Percentiles rank a stretch among this genome's conserved stretches.
Conservation (phyloP, 2,888 invertebrate species). For the Argyresthia albistria region DNA sequence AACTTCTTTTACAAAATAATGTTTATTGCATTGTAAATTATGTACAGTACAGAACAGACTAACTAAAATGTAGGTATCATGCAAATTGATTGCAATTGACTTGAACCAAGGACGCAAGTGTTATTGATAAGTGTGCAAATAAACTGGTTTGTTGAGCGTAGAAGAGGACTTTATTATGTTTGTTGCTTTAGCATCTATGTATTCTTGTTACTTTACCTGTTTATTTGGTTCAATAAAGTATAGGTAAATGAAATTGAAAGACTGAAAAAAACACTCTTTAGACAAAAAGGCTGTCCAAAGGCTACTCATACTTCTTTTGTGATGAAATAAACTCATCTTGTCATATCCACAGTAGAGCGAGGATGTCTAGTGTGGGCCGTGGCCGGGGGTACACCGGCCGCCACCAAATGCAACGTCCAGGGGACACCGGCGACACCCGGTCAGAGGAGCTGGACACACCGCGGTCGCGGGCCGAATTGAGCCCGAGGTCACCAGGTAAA, state of each 20-base stretch:
- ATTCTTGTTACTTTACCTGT: too few species aligned
- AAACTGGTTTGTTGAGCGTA: too few species aligned
- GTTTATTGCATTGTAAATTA: neutral
- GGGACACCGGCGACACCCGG: conserved; percentile 38
- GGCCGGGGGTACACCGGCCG: conserved; percentile 61
- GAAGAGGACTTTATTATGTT: too few species aligned
- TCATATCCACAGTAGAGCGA: neutral
- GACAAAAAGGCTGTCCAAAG: neutral
- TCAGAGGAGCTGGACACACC: conserved; percentile 31
- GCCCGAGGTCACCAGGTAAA: conserved; percentile 40
- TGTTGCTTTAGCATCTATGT: too few species aligned
- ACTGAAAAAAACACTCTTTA: neutral
- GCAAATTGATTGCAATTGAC: too few species aligned
- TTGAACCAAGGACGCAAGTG: too few species aligned
- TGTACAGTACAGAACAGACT: too few species aligned
- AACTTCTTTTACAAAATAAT: neutral
- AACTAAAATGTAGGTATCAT: too few species aligned
- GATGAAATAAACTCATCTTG: neutral
- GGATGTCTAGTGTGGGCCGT: conserved; percentile 52
- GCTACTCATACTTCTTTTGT: neutral
- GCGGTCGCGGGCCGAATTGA: conserved; percentile 35
- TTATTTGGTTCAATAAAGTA: too few species aligned
- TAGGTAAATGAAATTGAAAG: neutral
- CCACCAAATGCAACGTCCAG: conserved; percentile 38
- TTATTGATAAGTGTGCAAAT: too few species aligned